Conservation (phyloP, 2,113 vertebrate genomes). For the Pimephales promelas region DNA sequence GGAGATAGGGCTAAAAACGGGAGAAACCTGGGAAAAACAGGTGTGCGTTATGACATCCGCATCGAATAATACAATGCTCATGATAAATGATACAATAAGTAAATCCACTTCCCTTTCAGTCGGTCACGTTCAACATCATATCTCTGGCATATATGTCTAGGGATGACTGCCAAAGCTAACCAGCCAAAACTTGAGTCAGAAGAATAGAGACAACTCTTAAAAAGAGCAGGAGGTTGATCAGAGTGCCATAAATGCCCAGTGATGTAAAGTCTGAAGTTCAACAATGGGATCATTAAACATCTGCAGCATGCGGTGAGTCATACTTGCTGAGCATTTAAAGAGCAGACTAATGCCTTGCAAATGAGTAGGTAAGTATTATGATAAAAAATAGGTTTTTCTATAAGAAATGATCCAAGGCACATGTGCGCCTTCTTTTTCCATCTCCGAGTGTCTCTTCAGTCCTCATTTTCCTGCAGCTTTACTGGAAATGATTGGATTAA, state of each 20-base stretch:
- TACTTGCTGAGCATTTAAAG: constrained; percentile 42
- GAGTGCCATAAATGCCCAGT: background rate
- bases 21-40: too few species aligned
- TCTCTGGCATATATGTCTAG: background rate
- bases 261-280: background rate
- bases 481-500: constrained; percentile 70
- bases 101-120: too few species aligned
- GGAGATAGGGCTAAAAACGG: too few species aligned
- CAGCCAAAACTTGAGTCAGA: background rate
- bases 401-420: constrained; percentile 46
- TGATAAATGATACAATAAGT: too few species aligned
- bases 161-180: background rate
- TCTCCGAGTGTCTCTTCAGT: constrained; percentile 58
- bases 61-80: too few species aligned
- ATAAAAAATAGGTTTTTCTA: constrained; percentile 50
- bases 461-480: constrained; percentile 59
- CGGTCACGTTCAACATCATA: too few species aligned
- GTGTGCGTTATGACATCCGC: too few species aligned
- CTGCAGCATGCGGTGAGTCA: constrained; percentile 13
- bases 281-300: background rate
- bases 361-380: constrained; percentile 47
- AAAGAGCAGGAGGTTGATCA: background rate
- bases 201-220: background rate
- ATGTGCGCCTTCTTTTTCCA: constrained; percentile 45
- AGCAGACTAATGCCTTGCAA: constrained; percentile 46